A percentile compares a stretch with the other conserved stretches of the same genome.
These are phyloP conservation scores for Xanthorhoe spadicearia DNA, from an alignment of 2,888 invertebrate genomes.

Conservation along the genomic window DNA sequence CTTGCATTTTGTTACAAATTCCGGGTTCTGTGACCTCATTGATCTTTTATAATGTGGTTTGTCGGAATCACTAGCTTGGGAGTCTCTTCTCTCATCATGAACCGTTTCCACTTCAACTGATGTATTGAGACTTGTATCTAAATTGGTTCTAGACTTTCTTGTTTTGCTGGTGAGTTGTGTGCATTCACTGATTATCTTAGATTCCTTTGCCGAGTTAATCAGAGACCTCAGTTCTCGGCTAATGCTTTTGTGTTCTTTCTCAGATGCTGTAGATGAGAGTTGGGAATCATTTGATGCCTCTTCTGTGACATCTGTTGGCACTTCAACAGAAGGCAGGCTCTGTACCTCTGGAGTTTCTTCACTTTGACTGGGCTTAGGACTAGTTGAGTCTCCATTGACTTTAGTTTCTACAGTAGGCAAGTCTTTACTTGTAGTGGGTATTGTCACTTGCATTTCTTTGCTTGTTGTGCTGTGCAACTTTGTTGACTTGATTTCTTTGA, in stretches of 20 bases:
- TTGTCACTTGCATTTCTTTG: slow-evolving; percentile 19
- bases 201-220: slow-evolving; percentile 88
- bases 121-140: slow-evolving; percentile 77
- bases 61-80: slow-evolving; percentile 70
- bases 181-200: slow-evolving; percentile 86
- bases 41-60: slow-evolving; percentile 71
- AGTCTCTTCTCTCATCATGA: slow-evolving; percentile 62
- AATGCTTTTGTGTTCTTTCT: slow-evolving; percentile 74
- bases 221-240: slow-evolving; percentile 86
- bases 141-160: slow-evolving; percentile 72
- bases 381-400: slow-evolving; percentile 10
- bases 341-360: slow-evolving; percentile 11
- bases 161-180: slow-evolving; percentile 81
- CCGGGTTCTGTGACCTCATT: slow-evolving; percentile 87
- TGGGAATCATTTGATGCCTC: slow-evolving; percentile 68
- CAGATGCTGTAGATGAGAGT: slow-evolving; percentile 58
- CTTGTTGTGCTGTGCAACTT: slow-evolving; percentile 7
- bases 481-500: slow-evolving; percentile 21
- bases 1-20: slow-evolving; percentile 86
- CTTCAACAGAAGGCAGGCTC: slow-evolving; percentile 10
- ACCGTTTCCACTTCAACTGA: slow-evolving; percentile 68
- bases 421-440: slow-evolving; percentile 25
- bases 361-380: slow-evolving; percentile 18
- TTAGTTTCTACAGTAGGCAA: slow-evolving; percentile 1
- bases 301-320: slow-evolving; percentile 41